A percentile compares a stretch with the other conserved stretches of the same genome.
phyloP scores from a whole-genome alignment of 2,888 invertebrate species.

The Cistogaster globosa region DNA sequence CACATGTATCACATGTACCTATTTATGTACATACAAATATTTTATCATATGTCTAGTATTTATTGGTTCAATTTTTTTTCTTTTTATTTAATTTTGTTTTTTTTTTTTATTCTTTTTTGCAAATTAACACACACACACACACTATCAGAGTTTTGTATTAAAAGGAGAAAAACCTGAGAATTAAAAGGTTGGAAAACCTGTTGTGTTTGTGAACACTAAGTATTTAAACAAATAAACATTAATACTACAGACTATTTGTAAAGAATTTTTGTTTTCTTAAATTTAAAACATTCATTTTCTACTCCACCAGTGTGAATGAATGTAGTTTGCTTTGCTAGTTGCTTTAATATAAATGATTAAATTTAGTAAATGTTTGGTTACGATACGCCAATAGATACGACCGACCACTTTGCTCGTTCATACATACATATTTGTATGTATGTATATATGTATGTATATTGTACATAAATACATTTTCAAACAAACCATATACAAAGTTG shows the following conservation, averaged over 20 bases:
- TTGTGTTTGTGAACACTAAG: background rate
- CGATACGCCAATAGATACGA: slow-evolving; percentile 31
- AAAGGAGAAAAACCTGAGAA: slow-evolving; percentile 43
- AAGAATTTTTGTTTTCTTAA: slow-evolving; percentile 53
- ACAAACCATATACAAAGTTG: slow-evolving; percentile 40
- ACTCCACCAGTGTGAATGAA: slow-evolving; percentile 32
- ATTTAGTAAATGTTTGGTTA: slow-evolving; percentile 50
- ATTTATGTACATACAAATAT: background rate
- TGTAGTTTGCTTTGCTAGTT: slow-evolving; percentile 24
- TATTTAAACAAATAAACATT: background rate
- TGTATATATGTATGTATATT: background rate
- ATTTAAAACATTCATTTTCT: slow-evolving; percentile 39
- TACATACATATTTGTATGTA: background rate
- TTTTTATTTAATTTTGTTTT: background rate
- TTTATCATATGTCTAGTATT: no score
- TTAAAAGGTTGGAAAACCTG: slow-evolving; percentile 62
- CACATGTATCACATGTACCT: background rate
- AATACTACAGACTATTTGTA: slow-evolving; percentile 17
- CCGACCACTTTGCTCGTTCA: background rate
- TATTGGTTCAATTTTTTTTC: no score
- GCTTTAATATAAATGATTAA: slow-evolving; percentile 58
- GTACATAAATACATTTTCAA: slow-evolving; percentile 25
- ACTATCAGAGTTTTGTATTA: slow-evolving; percentile 11
- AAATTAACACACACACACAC: no score
- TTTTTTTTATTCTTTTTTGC: background rate